Conservation (phyloP, 2,113 vertebrate species). For the Cololabis saira region DNA sequence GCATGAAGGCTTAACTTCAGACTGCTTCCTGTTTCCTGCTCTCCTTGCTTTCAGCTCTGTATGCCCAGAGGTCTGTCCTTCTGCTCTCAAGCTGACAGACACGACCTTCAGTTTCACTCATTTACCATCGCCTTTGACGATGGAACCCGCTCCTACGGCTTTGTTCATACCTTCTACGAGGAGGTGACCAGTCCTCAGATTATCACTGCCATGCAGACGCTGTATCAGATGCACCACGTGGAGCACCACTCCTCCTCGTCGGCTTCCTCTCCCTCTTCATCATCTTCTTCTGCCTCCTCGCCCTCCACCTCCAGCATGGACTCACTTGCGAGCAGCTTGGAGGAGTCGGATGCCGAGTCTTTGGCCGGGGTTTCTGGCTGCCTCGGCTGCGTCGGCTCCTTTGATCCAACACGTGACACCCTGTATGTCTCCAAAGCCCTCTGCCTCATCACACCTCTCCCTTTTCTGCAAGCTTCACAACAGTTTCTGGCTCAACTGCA, state of each 20-base stretch:
- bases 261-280: constrained; percentile 73
- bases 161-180: constrained; percentile 95
- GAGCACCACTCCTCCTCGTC: constrained; percentile 84
- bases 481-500: constrained; percentile 94
- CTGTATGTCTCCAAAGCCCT: constrained; percentile 95
- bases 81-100: constrained; percentile 88
- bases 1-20: neutral
- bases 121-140: constrained; percentile 93
- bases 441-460: constrained; percentile 93
- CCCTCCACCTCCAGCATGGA: constrained; percentile 96
- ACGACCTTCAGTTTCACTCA: constrained; percentile 91
- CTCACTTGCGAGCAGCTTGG: constrained; percentile 90
- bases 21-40: neutral
- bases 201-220: constrained; percentile 94
- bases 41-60: constrained; percentile 85
- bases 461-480: constrained; percentile 94
- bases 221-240: constrained; percentile 96
- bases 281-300: constrained; percentile 83
- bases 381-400: constrained; percentile 84
- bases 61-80: constrained; percentile 98
- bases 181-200: constrained; percentile 93
- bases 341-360: constrained; percentile 87
- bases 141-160: constrained; percentile 92
- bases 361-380: constrained; percentile 67
- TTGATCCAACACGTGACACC: constrained; percentile 90